Percentiles rank a stretch among this genome's conserved stretches.
Conservation (phyloP, 1,140 invertebrate species). For the Drosophila suzukii region DNA sequence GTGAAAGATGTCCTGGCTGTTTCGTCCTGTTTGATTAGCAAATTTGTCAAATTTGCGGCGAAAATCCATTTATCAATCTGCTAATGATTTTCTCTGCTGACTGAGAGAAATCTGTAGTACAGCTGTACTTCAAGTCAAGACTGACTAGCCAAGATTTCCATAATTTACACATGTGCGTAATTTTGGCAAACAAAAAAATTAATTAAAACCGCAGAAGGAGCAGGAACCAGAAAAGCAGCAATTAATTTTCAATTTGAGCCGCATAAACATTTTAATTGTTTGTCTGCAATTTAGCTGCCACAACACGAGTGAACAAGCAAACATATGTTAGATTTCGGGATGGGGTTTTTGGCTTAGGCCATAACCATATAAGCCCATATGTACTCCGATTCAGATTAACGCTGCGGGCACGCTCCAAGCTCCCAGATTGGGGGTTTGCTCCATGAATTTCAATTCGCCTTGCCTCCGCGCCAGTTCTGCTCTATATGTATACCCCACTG, state of each 20-base stretch:
- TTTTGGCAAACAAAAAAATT: slow-evolving; percentile 37
- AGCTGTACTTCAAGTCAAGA: neutral
- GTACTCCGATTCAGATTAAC: slow-evolving; percentile 59
- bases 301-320: slow-evolving; percentile 66
- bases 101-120: slow-evolving; percentile 1
- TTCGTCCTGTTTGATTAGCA: slow-evolving; percentile 70
- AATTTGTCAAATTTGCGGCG: slow-evolving; percentile 78
- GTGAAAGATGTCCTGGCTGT: slow-evolving; percentile 41
- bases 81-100: slow-evolving; percentile 57
- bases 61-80: slow-evolving; percentile 69
- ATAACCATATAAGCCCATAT: slow-evolving; percentile 30
- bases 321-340: slow-evolving; percentile 56
- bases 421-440: slow-evolving; percentile 12
- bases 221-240: slow-evolving; percentile 34
- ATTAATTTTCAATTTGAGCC: slow-evolving; percentile 79
- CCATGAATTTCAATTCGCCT: slow-evolving; percentile 76
- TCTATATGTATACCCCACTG: neutral
- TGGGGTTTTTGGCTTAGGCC: neutral
- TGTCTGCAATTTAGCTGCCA: slow-evolving; percentile 62
- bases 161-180: slow-evolving; percentile 33
- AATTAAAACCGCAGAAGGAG: slow-evolving; percentile 37
- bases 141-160: slow-evolving; percentile 18
- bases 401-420: slow-evolving; percentile 49
- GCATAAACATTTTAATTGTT: slow-evolving; percentile 77
- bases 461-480: slow-evolving; percentile 4